Conservation (phyloP, 2,797 vertebrate species). For the Halcyon leucocephala region DNA sequence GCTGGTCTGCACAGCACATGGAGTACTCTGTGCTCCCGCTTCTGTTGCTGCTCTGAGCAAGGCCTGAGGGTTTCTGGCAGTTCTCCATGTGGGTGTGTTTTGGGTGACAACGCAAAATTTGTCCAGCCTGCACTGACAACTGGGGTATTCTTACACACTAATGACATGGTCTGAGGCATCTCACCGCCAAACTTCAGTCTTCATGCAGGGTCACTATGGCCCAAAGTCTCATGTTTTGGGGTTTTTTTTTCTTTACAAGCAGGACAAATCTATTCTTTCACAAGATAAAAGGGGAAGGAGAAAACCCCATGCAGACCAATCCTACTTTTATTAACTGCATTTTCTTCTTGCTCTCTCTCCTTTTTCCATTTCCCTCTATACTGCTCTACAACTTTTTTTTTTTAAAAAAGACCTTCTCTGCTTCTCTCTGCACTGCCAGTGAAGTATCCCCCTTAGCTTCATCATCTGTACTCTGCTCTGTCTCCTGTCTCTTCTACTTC, state of each 20-base stretch:
- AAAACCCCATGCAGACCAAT: neutral
- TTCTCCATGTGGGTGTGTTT: neutral
- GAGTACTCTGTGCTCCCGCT: neutral
- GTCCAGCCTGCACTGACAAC: neutral
- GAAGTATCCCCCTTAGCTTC: neutral
- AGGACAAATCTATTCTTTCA: neutral
- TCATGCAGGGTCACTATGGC: fast-evolving
- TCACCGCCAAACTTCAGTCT: neutral
- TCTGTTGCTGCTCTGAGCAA: neutral
- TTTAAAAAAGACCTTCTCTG: neutral
- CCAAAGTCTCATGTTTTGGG: neutral
- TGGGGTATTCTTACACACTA: neutral
- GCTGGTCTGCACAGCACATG: neutral
- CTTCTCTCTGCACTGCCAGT: neutral
- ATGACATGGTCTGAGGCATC: neutral
- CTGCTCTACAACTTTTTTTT: neutral
- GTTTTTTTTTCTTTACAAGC: neutral
- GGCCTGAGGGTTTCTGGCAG: neutral
- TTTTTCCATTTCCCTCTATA: neutral
- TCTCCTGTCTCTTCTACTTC: neutral
- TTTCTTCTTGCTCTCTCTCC: neutral
- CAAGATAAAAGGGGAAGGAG: neutral
- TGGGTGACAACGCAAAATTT: neutral
- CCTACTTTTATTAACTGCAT: neutral
- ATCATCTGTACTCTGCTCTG: neutral